phyloP scores from a whole-genome alignment of 2,113 vertebrate genomes.

The Dascyllus trimaculatus region DNA sequence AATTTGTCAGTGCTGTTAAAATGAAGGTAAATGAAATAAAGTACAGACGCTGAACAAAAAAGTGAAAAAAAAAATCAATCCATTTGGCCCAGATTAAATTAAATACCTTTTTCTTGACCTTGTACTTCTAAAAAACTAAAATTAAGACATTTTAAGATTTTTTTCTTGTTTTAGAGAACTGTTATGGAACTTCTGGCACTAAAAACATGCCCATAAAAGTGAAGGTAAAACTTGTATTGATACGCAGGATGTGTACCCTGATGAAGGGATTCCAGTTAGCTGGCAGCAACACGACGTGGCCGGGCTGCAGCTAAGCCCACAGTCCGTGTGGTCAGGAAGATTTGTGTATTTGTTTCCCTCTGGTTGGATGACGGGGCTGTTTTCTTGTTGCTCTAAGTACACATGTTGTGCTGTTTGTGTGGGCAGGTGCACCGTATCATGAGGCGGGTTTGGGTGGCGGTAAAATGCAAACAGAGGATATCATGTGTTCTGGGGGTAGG shows the following conservation, averaged over 20 bases:
- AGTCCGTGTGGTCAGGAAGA: background rate
- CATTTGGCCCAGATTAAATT: slow-evolving; percentile 39
- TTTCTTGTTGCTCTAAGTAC: too few relatives aligned
- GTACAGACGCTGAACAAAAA: slow-evolving; percentile 10
- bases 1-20: slow-evolving; percentile 17
- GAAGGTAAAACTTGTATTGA: background rate
- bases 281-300: slow-evolving; percentile 11
- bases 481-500: too few relatives aligned
- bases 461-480: too few relatives aligned
- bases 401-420: background rate
- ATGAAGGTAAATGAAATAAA: slow-evolving; percentile 42
- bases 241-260: slow-evolving; percentile 1
- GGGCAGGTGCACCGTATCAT: too few relatives aligned
- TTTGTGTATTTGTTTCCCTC: background rate
- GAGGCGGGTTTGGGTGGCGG: too few relatives aligned
- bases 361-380: background rate
- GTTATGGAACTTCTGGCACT: background rate
- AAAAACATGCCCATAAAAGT: slow-evolving; percentile 3
- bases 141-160: slow-evolving; percentile 7
- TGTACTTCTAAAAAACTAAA: slow-evolving; percentile 26
- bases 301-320: slow-evolving; percentile 17
- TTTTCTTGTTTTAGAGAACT: slow-evolving; percentile 12
- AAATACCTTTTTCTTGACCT: slow-evolving; percentile 36
- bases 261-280: slow-evolving; percentile 26
- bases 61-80: slow-evolving; percentile 6